Evolutionary conservation across 2,888 invertebrate genomes (phyloP).

Genomic region (Epinotia nisella): DNA sequence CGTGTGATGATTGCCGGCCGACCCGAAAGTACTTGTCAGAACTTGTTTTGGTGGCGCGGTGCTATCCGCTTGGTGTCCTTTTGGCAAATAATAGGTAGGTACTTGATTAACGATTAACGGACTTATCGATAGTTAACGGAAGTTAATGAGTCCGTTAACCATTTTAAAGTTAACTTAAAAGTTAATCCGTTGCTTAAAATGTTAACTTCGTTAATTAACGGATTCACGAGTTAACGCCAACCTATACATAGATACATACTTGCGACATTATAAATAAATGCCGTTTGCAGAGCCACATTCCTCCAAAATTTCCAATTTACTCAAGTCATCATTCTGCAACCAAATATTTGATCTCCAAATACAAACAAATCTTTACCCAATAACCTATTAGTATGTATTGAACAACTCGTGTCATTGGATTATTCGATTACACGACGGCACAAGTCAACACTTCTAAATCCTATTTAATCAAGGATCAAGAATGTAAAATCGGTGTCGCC

Average conservation of each 20-base stretch:
- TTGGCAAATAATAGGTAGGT: no score
- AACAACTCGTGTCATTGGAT: conserved; percentile 16
- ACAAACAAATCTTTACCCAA: conserved; percentile 11
- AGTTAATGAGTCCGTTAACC: no score
- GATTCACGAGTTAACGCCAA: no score
- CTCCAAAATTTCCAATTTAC: conserved; percentile 11
- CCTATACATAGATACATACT: neutral
- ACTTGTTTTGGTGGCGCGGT: no score
- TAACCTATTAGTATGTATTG: conserved; percentile 12
- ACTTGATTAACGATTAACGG: no score
- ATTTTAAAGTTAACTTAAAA: no score
- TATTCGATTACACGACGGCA: conserved; percentile 25
- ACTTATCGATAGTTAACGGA: no score
- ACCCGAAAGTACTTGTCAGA: no score
- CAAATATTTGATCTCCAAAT: conserved; percentile 15
- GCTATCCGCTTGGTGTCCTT: no score
- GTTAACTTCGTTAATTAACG: no score
- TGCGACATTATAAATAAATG: neutral
- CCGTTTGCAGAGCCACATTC: neutral
- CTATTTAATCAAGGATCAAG: conserved; percentile 30
- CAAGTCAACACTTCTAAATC: conserved; percentile 28
- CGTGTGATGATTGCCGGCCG: no score
- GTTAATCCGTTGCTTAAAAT: no score
- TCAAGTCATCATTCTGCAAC: neutral
- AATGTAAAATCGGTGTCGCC: conserved; percentile 35